These are phyloP conservation scores for Caenorhabditis afra DNA, from an alignment of 2,888 invertebrate species.

Conservation along the genomic window DNA sequence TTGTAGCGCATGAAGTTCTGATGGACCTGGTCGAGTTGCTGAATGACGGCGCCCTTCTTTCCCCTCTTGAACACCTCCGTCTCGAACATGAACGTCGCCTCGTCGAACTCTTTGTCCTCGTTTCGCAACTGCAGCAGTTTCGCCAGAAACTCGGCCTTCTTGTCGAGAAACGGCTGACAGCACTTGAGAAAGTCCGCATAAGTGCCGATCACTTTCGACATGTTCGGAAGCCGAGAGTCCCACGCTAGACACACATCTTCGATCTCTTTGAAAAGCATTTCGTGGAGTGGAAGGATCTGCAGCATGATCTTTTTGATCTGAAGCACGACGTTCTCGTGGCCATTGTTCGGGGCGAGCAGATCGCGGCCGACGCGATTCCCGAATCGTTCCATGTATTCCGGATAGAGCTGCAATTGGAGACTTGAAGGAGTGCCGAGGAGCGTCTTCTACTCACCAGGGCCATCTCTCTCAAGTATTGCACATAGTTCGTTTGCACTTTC, in stretches of 20 bases:
- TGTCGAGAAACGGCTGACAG: slow-evolving; percentile 70
- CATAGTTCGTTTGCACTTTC: slow-evolving; percentile 71
- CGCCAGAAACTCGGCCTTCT: slow-evolving; percentile 68
- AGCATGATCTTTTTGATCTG: slow-evolving; percentile 60
- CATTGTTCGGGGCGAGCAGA: slow-evolving; percentile 49
- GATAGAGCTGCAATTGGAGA: slow-evolving; percentile 65
- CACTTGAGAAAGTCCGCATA: slow-evolving; percentile 75
- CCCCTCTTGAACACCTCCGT: slow-evolving; percentile 68
- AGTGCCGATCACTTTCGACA: slow-evolving; percentile 63
- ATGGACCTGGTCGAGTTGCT: slow-evolving; percentile 74
- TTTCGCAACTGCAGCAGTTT: slow-evolving; percentile 67
- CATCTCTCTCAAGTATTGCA: slow-evolving; percentile 70
- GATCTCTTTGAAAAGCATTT: slow-evolving; percentile 60
- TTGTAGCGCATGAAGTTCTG: slow-evolving; percentile 76
- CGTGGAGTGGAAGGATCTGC: slow-evolving; percentile 58
- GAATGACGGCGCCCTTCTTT: slow-evolving; percentile 68
- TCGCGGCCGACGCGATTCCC: slow-evolving; percentile 60
- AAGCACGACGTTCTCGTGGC: slow-evolving; percentile 55
- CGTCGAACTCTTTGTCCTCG: slow-evolving; percentile 77
- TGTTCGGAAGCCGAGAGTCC: slow-evolving; percentile 70
- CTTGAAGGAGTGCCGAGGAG: not conserved
- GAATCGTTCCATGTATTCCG: slow-evolving; percentile 66
- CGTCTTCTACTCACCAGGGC: slow-evolving; percentile 44
- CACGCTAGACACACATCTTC: slow-evolving; percentile 49
- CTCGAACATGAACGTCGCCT: slow-evolving; percentile 72